Evolutionary conservation across 1,140 invertebrate species (phyloP).

Genomic region (Meloidogyne hapla): DNA sequence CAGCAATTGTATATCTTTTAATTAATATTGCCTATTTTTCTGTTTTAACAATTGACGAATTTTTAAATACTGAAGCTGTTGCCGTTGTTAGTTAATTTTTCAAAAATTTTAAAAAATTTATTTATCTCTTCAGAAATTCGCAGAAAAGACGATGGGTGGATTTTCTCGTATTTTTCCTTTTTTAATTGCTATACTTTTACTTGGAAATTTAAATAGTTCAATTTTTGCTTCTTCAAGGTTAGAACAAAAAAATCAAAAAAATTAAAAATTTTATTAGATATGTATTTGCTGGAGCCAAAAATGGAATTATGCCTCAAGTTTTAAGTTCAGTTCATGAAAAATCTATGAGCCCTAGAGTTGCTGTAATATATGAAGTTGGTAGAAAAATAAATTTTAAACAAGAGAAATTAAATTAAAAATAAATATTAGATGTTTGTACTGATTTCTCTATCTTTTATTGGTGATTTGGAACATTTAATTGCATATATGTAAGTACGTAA

Average conservation of each 20-base stretch:
- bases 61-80: slow-evolving; percentile 39
- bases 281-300: slow-evolving; percentile 49
- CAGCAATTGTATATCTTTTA: slow-evolving; percentile 44
- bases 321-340: slow-evolving; percentile 42
- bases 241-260: not conserved
- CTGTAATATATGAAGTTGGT: slow-evolving; percentile 51
- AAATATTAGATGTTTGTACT: slow-evolving; percentile 42
- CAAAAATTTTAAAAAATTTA: not conserved
- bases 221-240: slow-evolving; percentile 51
- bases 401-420: slow-evolving; percentile 14
- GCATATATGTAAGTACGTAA: slow-evolving; percentile 52
- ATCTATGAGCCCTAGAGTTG: slow-evolving; percentile 45
- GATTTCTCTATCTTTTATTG: slow-evolving; percentile 52
- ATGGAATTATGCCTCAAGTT: slow-evolving; percentile 44
- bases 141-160: slow-evolving; percentile 43
- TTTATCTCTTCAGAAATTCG: slow-evolving; percentile 42
- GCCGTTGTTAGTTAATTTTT: slow-evolving; percentile 41
- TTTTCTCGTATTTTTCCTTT: slow-evolving; percentile 54
- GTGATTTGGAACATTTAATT: slow-evolving; percentile 56
- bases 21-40: slow-evolving; percentile 57
- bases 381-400: slow-evolving; percentile 16
- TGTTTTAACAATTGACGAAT: slow-evolving; percentile 49
- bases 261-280: slow-evolving; percentile 32
- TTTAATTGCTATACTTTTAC: slow-evolving; percentile 51
- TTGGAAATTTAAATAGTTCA: slow-evolving; percentile 55